Evolutionary conservation across 2,888 invertebrate species (phyloP), one percentile per base, ranked within the genome.

Genomic region (Monochamus alternatus): DNA sequence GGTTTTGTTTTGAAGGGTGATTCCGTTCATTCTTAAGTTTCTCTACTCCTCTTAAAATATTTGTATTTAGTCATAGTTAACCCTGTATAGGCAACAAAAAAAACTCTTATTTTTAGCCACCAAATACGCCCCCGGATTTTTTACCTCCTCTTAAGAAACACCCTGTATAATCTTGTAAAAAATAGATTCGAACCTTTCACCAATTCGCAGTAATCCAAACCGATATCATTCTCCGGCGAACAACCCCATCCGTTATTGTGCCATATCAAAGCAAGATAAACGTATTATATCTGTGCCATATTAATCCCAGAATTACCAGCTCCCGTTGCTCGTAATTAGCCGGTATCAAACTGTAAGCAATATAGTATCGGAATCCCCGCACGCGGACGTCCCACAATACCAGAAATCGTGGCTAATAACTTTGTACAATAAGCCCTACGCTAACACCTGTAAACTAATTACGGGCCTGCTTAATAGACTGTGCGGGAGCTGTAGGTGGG

Each of bases 401-500:
- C 32, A 55, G 55, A 65, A 73, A 73, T 73, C 73, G 55, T 58
- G 44, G 59, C 79, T 72, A 72, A 72, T 70, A 64, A 60, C 64
- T 47, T 3, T 31, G 44, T 43, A 65, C 65, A 76, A 76, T 76
- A 73, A 73, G 68, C 68, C 68, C 30, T 69, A 75, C 73, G 75
- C 73, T 70, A 76, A 74, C 76, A 76, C 73, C 68, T 74, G 76
- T 71, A 76, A 76, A 69, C 72, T 69, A 69, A 69, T 69, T 69
- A 69, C 69, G 12, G 12, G 5, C 30, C 12, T 47, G 60, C 47
- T 60, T 69, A 69, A 60, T 69, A 38, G 60, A 69, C 60, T 60
- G 38, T 30, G 31, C 51, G 7, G 12, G 32, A 44, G 69, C 60
- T 51, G 22, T 47, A 47, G n/a, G 51, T 47, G 52, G 30, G 30